phyloP scores from a whole-genome alignment of 2,888 invertebrate species.

The Agrenia bidenticulata region DNA sequence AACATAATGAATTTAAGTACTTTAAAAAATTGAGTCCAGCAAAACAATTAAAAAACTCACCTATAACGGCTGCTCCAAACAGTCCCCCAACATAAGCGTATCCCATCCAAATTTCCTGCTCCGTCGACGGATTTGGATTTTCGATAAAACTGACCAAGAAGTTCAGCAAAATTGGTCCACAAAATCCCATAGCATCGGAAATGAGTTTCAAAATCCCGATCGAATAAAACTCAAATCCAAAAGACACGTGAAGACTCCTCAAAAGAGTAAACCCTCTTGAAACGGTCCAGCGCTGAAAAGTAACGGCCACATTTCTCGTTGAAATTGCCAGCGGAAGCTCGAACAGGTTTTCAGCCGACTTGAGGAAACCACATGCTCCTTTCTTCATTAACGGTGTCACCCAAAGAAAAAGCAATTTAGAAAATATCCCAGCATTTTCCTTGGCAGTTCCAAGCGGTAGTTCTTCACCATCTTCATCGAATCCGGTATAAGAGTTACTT shows the following conservation, averaged over 20 bases:
- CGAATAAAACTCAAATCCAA: slow-evolving; percentile 78
- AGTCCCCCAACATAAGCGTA: slow-evolving; percentile 69
- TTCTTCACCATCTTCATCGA: slow-evolving; percentile 65
- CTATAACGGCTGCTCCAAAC: slow-evolving; percentile 67
- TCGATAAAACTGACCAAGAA: slow-evolving; percentile 77
- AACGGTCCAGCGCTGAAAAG: slow-evolving; percentile 56
- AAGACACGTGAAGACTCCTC: slow-evolving; percentile 70
- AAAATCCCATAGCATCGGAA: slow-evolving; percentile 81
- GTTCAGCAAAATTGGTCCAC: slow-evolving; percentile 84
- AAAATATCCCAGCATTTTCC: slow-evolving; percentile 66
- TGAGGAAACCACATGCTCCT: slow-evolving; percentile 71
- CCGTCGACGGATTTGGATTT: slow-evolving; percentile 57
- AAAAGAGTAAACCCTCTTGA: slow-evolving; percentile 58
- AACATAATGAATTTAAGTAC: slow-evolving; percentile 5
- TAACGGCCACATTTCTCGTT: slow-evolving; percentile 64
- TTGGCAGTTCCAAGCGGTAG: slow-evolving; percentile 77
- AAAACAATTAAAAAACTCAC: slow-evolving; percentile 59
- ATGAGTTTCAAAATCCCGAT: slow-evolving; percentile 80
- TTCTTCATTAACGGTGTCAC: slow-evolving; percentile 80
- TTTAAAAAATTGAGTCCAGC: slow-evolving; percentile 7
- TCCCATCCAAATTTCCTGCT: slow-evolving; percentile 60
- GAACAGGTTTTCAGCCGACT: slow-evolving; percentile 76
- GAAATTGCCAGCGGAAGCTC: slow-evolving; percentile 72
- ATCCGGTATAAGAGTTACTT: slow-evolving; percentile 63
- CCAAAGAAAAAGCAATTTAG: slow-evolving; percentile 83